These are phyloP conservation scores for Saguinus midas DNA, from an alignment of 2,113 vertebrate species.

Conservation along the genomic window DNA sequence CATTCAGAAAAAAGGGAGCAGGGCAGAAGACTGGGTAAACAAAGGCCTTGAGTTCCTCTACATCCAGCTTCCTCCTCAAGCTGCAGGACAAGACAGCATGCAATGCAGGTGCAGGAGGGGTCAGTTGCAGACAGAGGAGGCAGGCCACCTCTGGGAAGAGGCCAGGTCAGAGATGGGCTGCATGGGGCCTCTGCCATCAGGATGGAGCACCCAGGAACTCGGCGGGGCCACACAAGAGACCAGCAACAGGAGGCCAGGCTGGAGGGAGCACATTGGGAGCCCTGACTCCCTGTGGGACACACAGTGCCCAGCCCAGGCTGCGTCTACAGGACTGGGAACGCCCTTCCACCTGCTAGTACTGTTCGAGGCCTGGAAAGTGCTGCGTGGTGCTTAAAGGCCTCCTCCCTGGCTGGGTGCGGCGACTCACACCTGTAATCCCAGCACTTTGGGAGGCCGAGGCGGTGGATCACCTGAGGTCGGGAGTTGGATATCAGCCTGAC, in stretches of 20 bases:
- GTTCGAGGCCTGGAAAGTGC: background rate
- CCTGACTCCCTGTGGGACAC: background rate
- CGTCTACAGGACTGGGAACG: background rate
- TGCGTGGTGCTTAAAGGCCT: background rate
- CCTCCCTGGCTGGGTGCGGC: background rate
- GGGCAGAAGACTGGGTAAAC: background rate
- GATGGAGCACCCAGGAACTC: background rate
- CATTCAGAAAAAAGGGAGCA: background rate
- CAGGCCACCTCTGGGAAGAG: background rate
- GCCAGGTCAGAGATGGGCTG: background rate
- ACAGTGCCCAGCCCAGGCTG: background rate
- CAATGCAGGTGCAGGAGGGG: background rate
- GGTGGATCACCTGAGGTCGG: too few species aligned
- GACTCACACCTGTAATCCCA: too few species aligned
- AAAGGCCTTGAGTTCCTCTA: background rate
- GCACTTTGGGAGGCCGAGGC: too few species aligned
- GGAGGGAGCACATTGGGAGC: fast-evolving
- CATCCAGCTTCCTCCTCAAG: fast-evolving
- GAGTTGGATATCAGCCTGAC: too few species aligned
- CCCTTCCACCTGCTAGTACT: background rate
- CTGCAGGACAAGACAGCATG: background rate
- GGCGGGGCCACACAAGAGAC: background rate
- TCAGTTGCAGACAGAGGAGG: background rate
- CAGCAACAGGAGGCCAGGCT: background rate
- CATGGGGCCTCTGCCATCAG: background rate